These are phyloP conservation scores for Scatophagus argus DNA, from an alignment of 2,113 vertebrate genomes.

Conservation along the genomic window DNA sequence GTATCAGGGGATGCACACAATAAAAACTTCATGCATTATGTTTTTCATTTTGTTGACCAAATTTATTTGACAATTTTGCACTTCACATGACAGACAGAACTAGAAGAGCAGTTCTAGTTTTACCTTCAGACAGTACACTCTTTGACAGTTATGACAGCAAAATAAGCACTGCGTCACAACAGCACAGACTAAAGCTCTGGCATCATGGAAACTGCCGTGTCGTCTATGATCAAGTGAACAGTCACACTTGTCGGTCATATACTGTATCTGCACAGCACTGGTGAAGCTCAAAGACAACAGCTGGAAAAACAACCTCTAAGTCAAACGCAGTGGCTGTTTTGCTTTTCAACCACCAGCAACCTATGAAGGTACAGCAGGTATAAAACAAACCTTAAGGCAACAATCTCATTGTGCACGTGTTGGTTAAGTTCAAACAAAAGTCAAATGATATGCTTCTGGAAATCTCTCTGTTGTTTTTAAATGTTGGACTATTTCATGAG, in stretches of 20 bases:
- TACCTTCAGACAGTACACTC: not conserved
- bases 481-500: not conserved
- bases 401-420: not conserved
- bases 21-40: not conserved
- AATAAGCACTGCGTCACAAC: constrained; percentile 45
- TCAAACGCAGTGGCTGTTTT: too few relatives aligned
- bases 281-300: not conserved
- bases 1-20: not conserved
- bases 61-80: not conserved
- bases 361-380: not conserved
- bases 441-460: not conserved
- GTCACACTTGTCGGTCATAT: constrained; percentile 13
- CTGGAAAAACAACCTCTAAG: too few relatives aligned
- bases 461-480: not conserved
- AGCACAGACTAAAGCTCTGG: constrained; percentile 4
- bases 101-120: constrained; percentile 1
- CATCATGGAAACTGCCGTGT: constrained; percentile 48
- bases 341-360: too few relatives aligned
- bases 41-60: not conserved
- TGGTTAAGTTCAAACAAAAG: not conserved
- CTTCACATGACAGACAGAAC: not conserved
- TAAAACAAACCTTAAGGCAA: not conserved
- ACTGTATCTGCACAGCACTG: not conserved
- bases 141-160: not conserved
- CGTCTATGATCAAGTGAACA: constrained; percentile 8